Percentiles rank a stretch among this genome's conserved stretches.
phyloP scores from a whole-genome alignment of 2,797 vertebrate species.

The Nasua narica region DNA sequence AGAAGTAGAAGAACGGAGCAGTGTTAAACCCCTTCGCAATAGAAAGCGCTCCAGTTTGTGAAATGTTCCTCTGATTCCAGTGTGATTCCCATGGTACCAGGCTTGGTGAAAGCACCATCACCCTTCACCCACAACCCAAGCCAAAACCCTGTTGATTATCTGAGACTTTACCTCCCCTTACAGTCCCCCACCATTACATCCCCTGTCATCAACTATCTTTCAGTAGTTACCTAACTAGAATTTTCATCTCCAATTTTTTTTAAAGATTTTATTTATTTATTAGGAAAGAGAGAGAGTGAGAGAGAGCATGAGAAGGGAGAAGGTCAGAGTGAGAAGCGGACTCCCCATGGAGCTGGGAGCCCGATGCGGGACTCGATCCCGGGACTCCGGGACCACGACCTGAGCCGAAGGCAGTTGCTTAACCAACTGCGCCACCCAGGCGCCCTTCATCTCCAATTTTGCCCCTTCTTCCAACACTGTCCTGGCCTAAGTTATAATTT shows the following conservation, averaged over 20 bases:
- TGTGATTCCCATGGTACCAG: neutral
- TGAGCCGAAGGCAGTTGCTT: no score
- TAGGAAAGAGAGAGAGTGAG: no score
- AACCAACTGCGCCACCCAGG: no score
- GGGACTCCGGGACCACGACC: no score
- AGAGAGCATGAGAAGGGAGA: no score
- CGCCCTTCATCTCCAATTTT: slow-evolving; percentile 4
- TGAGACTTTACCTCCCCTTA: neutral
- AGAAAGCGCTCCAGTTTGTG: neutral
- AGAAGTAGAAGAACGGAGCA: slow-evolving; percentile 5
- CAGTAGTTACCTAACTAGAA: neutral
- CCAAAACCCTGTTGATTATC: neutral
- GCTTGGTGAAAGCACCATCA: neutral
- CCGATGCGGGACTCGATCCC: no score
- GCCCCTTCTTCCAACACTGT: neutral
- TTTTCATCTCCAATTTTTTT: neutral
- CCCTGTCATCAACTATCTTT: neutral
- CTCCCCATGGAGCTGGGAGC: no score
- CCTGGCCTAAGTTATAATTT: neutral
- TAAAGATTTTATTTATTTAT: no score
- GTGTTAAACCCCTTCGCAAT: neutral
- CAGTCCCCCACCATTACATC: neutral
- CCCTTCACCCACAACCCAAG: neutral
- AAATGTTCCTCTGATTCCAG: neutral
- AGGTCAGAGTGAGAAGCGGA: no score